A percentile compares a stretch with the other conserved stretches of the same genome.
These are phyloP conservation scores for Rugalucina vietnamica DNA, from an alignment of 2,888 invertebrate genomes.

Conservation along the genomic window DNA sequence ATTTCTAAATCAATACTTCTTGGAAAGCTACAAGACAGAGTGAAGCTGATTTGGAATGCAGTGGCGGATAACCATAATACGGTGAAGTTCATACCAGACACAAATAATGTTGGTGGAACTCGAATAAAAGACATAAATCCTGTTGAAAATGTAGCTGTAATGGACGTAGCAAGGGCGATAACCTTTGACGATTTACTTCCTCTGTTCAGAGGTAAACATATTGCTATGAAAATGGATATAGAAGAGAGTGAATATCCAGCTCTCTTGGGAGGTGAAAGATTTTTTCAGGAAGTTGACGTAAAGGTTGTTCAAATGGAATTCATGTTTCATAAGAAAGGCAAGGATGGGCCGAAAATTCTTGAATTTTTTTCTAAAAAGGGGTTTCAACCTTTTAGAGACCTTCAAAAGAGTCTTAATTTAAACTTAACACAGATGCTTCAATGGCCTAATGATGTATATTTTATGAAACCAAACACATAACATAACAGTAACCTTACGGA, in stretches of 20 bases:
- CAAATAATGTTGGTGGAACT: not conserved
- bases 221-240: not conserved
- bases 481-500: too few species aligned
- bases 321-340: constrained; percentile 5
- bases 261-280: not conserved
- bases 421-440: not conserved
- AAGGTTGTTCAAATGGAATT: constrained; percentile 13
- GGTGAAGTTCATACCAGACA: not conserved
- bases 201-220: constrained; percentile 23
- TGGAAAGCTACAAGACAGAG: not conserved
- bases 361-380: not conserved
- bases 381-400: not conserved
- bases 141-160: too few species aligned
- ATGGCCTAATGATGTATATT: not conserved
- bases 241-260: constrained; percentile 14
- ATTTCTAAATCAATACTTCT: not conserved
- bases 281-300: constrained; percentile 21
- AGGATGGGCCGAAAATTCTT: constrained; percentile 11
- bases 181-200: constrained; percentile 21
- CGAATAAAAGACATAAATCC: not conserved
- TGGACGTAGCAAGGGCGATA: constrained; percentile 5
- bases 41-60: not conserved
- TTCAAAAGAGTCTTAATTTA: not conserved
- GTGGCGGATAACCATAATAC: not conserved
- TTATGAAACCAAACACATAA: too few species aligned